A percentile compares a stretch with the other conserved stretches of the same genome.
Evolutionary conservation across 2,113 vertebrate genomes (phyloP).

Genomic region (Toxotes jaculatrix): DNA sequence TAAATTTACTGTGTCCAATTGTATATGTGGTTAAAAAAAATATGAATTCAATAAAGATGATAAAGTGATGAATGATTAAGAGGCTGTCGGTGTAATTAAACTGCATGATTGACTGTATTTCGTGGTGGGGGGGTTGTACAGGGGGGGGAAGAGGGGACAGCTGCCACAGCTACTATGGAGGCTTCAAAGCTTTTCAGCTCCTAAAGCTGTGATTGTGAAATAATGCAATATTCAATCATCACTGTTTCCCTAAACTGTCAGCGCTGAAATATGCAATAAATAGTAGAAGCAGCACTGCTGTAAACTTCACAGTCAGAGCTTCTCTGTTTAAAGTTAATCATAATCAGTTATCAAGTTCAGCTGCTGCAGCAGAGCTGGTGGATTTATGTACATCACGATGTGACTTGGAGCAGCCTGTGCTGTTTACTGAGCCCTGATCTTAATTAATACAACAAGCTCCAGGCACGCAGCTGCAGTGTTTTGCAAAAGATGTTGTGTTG

Average conservation of each 20-base stretch:
- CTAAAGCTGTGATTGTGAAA: background rate
- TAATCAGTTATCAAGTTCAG: too few species aligned
- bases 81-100: slow-evolving; percentile 25
- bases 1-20: slow-evolving; percentile 74
- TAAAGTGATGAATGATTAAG: slow-evolving; percentile 57
- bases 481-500: too few species aligned
- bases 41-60: slow-evolving; percentile 77
- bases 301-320: background rate
- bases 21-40: slow-evolving; percentile 76
- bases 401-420: background rate
- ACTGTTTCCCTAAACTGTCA: background rate
- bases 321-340: too few species aligned
- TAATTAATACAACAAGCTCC: background rate
- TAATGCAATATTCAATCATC: background rate
- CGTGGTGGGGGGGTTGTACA: background rate
- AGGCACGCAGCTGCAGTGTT: background rate
- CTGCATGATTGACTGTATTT: background rate
- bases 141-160: background rate
- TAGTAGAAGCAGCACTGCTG: background rate
- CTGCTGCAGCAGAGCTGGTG: too few species aligned
- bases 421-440: too few species aligned
- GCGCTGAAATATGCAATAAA: background rate
- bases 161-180: background rate
- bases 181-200: background rate
- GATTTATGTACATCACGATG: background rate